Conservation (phyloP, 2,888 invertebrate species). For the Argyresthia albistria region DNA sequence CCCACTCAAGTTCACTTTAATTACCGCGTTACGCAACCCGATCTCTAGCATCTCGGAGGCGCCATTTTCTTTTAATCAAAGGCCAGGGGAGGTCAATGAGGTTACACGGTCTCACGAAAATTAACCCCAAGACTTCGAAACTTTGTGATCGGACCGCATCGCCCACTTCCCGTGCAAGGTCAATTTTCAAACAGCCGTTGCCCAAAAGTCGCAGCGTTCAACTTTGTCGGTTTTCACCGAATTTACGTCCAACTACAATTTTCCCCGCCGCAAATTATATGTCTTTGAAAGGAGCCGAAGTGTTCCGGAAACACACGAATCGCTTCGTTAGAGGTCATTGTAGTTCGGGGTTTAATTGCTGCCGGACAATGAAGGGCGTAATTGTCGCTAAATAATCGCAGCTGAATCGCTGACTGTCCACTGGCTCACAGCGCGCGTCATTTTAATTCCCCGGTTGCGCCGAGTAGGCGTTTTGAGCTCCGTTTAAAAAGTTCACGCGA, state of each 20-base stretch:
- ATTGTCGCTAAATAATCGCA: slow-evolving; percentile 61
- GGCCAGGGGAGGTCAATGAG: slow-evolving; percentile 16
- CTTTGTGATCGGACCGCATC: slow-evolving; percentile 34
- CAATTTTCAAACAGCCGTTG: slow-evolving; percentile 43
- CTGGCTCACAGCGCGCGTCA: background rate
- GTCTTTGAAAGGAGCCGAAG: slow-evolving; percentile 55
- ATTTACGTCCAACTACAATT: slow-evolving; percentile 51
- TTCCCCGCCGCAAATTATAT: slow-evolving; percentile 61
- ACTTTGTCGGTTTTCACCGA: slow-evolving; percentile 25
- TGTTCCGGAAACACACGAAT: slow-evolving; percentile 57
- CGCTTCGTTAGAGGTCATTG: slow-evolving; percentile 67
- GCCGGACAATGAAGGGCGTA: slow-evolving; percentile 57
- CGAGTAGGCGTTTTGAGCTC: background rate
- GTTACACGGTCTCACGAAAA: slow-evolving; percentile 28
- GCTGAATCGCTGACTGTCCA: slow-evolving; percentile 29
- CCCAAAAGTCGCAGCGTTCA: slow-evolving; percentile 1
- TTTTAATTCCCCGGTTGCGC: slow-evolving; percentile 1
- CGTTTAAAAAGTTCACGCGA: slow-evolving; percentile 26
- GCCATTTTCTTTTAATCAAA: slow-evolving; percentile 9
- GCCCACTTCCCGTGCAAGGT: slow-evolving; percentile 20
- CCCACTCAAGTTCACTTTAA: slow-evolving; percentile 3
- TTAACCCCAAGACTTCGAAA: slow-evolving; percentile 31
- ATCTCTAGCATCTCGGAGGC: background rate
- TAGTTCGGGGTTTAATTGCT: slow-evolving; percentile 48
- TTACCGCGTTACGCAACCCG: slow-evolving; percentile 3